Evolutionary conservation across 2,888 invertebrate species (phyloP).

Genomic region (Meiosimyza decipiens): DNA sequence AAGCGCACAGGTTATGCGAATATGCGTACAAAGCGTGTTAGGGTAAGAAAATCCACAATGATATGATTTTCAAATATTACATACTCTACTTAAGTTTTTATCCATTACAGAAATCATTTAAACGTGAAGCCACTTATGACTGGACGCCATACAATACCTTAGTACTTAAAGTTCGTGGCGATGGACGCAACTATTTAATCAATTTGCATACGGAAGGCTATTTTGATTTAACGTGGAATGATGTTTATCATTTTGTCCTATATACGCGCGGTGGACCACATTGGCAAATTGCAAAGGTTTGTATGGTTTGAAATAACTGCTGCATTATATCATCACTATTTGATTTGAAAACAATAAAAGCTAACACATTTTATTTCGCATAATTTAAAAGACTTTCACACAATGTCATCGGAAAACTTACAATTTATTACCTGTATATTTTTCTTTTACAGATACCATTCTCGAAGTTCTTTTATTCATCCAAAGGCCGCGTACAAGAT

Average conservation of each 20-base stretch:
- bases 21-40: slow-evolving; percentile 75
- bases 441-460: slow-evolving; percentile 78
- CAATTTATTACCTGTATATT: not conserved
- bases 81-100: not conserved
- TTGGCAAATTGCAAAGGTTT: slow-evolving; percentile 91
- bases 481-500: slow-evolving; percentile 89
- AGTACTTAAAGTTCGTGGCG: slow-evolving; percentile 87
- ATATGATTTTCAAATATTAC: not conserved
- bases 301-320: not conserved
- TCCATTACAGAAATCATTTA: slow-evolving; percentile 80
- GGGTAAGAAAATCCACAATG: slow-evolving; percentile 67
- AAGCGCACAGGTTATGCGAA: slow-evolving; percentile 86
- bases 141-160: slow-evolving; percentile 82
- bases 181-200: slow-evolving; percentile 90
- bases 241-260: slow-evolving; percentile 85
- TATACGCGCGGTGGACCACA: slow-evolving; percentile 98
- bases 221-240: slow-evolving; percentile 90
- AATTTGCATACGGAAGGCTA: slow-evolving; percentile 81
- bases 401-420: not conserved
- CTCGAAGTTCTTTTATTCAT: slow-evolving; percentile 87
- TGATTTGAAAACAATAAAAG: not conserved
- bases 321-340: not conserved
- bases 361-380: not conserved
- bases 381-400: not conserved
- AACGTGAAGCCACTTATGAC: slow-evolving; percentile 75